These are phyloP conservation scores for Anastrepha ludens DNA, from an alignment of 1,140 invertebrate species.

Conservation along the genomic window DNA sequence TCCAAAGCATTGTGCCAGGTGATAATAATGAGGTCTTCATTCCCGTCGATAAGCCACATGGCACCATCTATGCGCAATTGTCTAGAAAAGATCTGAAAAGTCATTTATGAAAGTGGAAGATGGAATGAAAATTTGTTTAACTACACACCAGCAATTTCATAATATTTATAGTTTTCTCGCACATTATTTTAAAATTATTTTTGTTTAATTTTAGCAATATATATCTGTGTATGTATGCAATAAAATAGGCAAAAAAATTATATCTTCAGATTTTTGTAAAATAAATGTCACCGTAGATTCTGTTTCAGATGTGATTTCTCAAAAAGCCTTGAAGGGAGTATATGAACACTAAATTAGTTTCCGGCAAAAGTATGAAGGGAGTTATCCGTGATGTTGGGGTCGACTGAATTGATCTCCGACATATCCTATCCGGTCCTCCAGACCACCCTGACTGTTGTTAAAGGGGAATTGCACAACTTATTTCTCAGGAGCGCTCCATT, in stretches of 20 bases:
- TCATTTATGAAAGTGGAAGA: slow-evolving; percentile 60
- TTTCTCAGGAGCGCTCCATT: too few species aligned
- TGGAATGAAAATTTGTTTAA: too few species aligned
- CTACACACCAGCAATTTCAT: background rate
- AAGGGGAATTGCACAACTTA: too few species aligned
- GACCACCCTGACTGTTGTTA: too few species aligned
- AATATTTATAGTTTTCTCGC: background rate
- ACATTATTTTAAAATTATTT: background rate
- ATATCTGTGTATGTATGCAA: background rate
- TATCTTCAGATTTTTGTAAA: background rate
- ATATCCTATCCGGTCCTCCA: too few species aligned
- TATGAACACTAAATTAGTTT: too few species aligned
- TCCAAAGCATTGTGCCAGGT: slow-evolving; percentile 78
- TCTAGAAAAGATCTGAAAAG: slow-evolving; percentile 77
- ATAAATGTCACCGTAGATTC: background rate
- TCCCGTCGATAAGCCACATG: slow-evolving; percentile 84
- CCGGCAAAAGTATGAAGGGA: too few species aligned
- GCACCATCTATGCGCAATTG: slow-evolving; percentile 83
- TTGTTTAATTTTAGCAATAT: background rate
- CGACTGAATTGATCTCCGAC: too few species aligned
- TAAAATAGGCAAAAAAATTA: background rate
- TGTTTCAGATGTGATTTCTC: too few species aligned
- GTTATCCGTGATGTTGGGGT: too few species aligned
- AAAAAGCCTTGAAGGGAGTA: too few species aligned
- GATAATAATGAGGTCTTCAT: slow-evolving; percentile 83